Base-by-base conservation (phyloP, 2,113 vertebrate genomes). In the Meleagris gallopavo region DNA sequence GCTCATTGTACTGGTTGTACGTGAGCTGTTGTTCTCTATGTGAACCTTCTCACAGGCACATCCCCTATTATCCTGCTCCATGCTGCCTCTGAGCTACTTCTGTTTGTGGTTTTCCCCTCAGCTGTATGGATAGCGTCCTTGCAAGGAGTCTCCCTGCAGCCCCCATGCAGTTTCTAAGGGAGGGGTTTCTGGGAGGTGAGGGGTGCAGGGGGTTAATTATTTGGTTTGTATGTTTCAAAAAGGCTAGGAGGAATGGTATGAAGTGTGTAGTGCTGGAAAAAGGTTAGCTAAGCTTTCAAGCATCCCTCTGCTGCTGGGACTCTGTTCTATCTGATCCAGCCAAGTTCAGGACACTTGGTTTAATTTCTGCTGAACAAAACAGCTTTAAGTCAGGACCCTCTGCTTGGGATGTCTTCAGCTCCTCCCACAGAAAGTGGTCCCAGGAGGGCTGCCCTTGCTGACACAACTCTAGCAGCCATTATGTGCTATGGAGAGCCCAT, bases 181-280 rank as follows among this genome's bases (percentile, higher is more conserved):
- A n/a, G n/a, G n/a, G n/a, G n/a, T n/a, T n/a, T n/a, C 57, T 60
- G 52, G 27, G n/a, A 72, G 61, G 9, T 16, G 40, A 66, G 48
- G 29, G 11, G 29, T 46, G 41, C 7, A 2, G 13, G 3, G 38
- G 13, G 2, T n/a, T 84, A 66, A 50, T 90, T 61, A 25, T 48
- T 94, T 85, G 74, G 58, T 91, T 91, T 94, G 67, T 38, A 84
- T 89, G 29, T 89, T 94, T 89, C 36, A 55, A 5, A 72, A 71
- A 58, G 17, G 13, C 55, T 22, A 2, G 16, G n/a, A 27, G 18
- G 45, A 27, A 13, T 85, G 74, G 64, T 55, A 88, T 50, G 62
- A 88, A 84, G 48, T 38, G 18, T 32, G 40, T n/a, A 73, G 48
- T 2, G 1, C 24, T 83, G 87, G 45, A 4, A 62, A 65, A 67